These are phyloP conservation scores for Prinia subflava DNA, from an alignment of 2,113 vertebrate genomes.

Conservation along the genomic window DNA sequence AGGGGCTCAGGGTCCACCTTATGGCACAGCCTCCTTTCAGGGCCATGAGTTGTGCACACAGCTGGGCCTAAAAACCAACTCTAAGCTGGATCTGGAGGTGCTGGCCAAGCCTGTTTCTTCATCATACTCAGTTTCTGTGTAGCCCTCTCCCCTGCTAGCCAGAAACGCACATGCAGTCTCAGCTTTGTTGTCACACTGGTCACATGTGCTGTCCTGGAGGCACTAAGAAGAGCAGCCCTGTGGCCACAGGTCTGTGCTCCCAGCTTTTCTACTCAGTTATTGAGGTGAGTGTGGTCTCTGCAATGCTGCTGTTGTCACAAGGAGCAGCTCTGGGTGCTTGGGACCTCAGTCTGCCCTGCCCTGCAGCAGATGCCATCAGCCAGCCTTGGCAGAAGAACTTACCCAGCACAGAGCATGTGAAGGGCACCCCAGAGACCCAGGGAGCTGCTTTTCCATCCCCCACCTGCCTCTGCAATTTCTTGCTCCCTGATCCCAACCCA, in stretches of 20 bases:
- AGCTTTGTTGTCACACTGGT: not conserved
- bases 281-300: not conserved
- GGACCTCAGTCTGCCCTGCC: not conserved
- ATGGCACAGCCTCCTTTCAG: not conserved
- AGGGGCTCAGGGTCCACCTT: not conserved
- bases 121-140: not conserved
- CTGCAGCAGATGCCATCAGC: not conserved
- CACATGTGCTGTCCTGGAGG: not conserved
- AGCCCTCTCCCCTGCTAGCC: not conserved
- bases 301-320: not conserved
- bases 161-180: not conserved
- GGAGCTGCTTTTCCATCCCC: not conserved
- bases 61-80: not conserved
- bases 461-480: not conserved
- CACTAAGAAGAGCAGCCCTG: not conserved
- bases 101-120: not conserved
- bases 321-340: not conserved
- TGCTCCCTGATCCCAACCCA: not conserved
- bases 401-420: not conserved
- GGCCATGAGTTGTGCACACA: not conserved
- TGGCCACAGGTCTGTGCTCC: not conserved
- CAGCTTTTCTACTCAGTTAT: rapidly evolving
- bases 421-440: not conserved
- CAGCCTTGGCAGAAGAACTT: not conserved
- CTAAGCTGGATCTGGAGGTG: not conserved